Base-by-base conservation (phyloP, 2,797 vertebrate species). In the Rhadinocentrus ornatus region DNA sequence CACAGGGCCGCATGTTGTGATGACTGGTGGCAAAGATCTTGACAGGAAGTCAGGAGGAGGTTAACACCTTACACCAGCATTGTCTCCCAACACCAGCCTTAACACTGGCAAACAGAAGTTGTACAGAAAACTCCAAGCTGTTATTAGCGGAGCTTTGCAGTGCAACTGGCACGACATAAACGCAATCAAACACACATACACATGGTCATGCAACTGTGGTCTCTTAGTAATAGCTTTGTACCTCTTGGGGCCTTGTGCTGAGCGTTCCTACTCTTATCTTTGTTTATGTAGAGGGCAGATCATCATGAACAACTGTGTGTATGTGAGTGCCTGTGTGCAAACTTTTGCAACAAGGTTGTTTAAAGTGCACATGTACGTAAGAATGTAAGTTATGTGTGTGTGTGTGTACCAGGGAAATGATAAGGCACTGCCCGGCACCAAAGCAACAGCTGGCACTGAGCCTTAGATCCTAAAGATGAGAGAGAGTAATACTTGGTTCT, bases 251-350 rank as follows among this genome's bases (percentile, higher is more conserved):
- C 91, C 85, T 90, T 75, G 82, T 69, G 74, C 87, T 79, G 91
- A 91, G 94, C 90, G 89, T 92, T 93, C 93, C 93, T 92, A 59
- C 89, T 93, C 92, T 96, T 96, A 96, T 96, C 95, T 96, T 94
- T 96, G 96, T 97, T 97, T 97, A 96, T 91, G 93, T 88, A 91
- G 90, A 92, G 92, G 94, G 88, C 91, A 95, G 95, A 96, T 94
- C 95, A 93, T 95, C 68, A 55, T 80, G 89, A 81, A 75, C 70
- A 29, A 59, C 66, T 35, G 57, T 77, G 75, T 69, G 80, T 78
- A 22, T 50, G 78, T 59, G 80, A 62, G 68, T 39, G 75, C 58
- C 44, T 41, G 76, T 67, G 89, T 78, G 76, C 66, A 69, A 69
- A 72, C 76, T 70, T 73, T 68, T 29, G 77, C 82, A 82, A 66